Evolutionary conservation across 2,797 vertebrate genomes (phyloP), one percentile per base, ranked within the genome.

Genomic region (Eurystomus glaucurus): DNA sequence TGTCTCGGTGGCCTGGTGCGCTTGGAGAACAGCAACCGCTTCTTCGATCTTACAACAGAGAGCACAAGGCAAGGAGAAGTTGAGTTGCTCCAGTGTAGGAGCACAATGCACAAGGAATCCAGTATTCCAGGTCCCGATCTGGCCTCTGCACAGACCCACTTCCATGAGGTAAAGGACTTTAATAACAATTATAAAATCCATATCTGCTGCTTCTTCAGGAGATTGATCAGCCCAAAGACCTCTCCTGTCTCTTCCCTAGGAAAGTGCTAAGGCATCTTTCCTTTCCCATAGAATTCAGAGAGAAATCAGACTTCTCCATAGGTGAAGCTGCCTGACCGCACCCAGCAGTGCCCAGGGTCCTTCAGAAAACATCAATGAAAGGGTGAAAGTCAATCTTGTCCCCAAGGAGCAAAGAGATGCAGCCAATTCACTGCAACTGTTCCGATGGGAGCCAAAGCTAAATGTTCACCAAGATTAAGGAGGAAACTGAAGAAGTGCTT

Each of bases 21-120:
- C 99, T 91, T 99, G 99, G 41, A 99, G 97, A 78, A 99, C 99
- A 4, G 99, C 98, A 2, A 99, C 98, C 0, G 99, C 99, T 88
- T 99, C 99, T 21, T 99, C 99, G 11, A 99, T 99, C 99, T 99
- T 52, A 6, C 7, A 80, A 50, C 43, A 83, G 48, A 87, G 48
- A 95, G 69, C 43, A 96, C 57, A 84, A 39, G 31, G 28, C 4
- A 16, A 14, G 35, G 45, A 66, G 51, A 33, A 10, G 14, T 3
- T 91, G 77, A 86, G 65, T 29, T 37, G 26, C 78, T 75, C 50
- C 39, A 8, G 1, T 0, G 15, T 0, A 11, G 43, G 57, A 81
- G 39, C 18, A 0, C 3, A 5, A 26, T 6, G 39, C 58, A 50
- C 20, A 21, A 57, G 19, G 20, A 52, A 19, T 4, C 51, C 76